Evolutionary conservation across 2,888 invertebrate genomes (phyloP).

Genomic region (Embidobia sp.): DNA sequence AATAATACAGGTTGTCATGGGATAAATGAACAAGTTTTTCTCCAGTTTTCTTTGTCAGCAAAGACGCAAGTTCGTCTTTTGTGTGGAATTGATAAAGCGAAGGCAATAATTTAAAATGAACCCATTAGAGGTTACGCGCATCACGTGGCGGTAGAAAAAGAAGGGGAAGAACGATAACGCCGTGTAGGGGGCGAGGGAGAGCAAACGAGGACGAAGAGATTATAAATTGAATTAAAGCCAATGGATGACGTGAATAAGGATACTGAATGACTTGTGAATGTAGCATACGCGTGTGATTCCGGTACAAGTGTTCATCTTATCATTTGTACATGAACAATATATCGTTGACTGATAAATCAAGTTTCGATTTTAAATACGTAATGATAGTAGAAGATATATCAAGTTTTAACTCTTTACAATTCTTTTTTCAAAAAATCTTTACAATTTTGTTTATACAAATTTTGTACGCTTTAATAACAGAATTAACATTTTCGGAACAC

Average conservation of each 20-base stretch:
- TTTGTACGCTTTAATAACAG: too few species aligned
- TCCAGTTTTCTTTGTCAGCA: conserved; percentile 32
- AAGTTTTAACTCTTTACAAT: too few species aligned
- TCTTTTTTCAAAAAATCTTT: too few species aligned
- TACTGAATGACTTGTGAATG: conserved; percentile 4
- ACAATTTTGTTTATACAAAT: too few species aligned
- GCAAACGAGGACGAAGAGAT: conserved; percentile 56
- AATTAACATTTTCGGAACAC: too few species aligned
- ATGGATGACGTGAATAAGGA: conserved; percentile 43
- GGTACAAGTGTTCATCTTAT: conserved; percentile 3
- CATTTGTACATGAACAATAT: conserved; percentile 12
- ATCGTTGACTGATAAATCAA: conserved; percentile 39
- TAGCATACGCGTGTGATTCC: conserved; percentile 30
- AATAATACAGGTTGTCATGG: too few species aligned
- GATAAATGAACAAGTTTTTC: conserved; percentile 8
- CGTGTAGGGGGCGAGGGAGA: conserved; percentile 20
- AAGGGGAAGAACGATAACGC: too few species aligned
- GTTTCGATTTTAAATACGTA: too few species aligned
- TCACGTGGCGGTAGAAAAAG: too few species aligned
- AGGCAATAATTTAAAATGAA: conserved; percentile 58
- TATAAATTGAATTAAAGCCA: conserved; percentile 63
- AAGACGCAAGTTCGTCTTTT: conserved; percentile 35
- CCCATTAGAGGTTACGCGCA: conserved; percentile 57
- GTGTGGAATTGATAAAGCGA: conserved; percentile 51
- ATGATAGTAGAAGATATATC: too few species aligned